Percentiles rank a stretch among this genome's conserved stretches.
phyloP scores from a whole-genome alignment of 2,888 invertebrate genomes.

The Chrysopilus asiliformis region DNA sequence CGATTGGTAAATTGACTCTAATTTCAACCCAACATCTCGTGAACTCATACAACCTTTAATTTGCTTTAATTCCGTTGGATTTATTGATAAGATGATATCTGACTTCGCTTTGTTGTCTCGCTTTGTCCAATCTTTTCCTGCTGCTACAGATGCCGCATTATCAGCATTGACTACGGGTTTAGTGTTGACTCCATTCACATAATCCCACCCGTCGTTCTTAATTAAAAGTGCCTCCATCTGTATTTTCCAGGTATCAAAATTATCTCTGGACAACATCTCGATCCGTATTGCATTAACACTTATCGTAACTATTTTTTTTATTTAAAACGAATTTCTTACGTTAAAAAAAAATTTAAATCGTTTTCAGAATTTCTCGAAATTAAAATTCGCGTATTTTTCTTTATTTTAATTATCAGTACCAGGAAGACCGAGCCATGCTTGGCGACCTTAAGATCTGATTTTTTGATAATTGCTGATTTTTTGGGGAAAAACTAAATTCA shows the following conservation, averaged over 20 bases:
- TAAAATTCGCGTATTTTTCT: too few species aligned
- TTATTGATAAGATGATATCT: constrained; percentile 7
- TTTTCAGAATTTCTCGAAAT: too few species aligned
- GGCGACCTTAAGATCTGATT: too few species aligned
- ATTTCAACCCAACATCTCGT: constrained; percentile 2
- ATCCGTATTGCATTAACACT: not conserved
- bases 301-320: too few species aligned
- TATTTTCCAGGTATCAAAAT: not conserved
- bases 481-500: too few species aligned
- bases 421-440: too few species aligned
- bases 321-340: too few species aligned
- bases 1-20: constrained; percentile 3
- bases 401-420: too few species aligned
- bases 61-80: constrained; percentile 5
- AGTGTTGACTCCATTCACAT: not conserved
- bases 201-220: not conserved
- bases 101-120: constrained; percentile 6
- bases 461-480: too few species aligned
- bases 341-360: too few species aligned
- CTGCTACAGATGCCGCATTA: not conserved
- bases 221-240: not conserved
- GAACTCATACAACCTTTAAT: constrained; percentile 5
- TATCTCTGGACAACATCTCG: not conserved
- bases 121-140: not conserved
- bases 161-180: not conserved